Conservation (phyloP, 2,797 vertebrate species). For the Acanthurus leucopareius region DNA sequence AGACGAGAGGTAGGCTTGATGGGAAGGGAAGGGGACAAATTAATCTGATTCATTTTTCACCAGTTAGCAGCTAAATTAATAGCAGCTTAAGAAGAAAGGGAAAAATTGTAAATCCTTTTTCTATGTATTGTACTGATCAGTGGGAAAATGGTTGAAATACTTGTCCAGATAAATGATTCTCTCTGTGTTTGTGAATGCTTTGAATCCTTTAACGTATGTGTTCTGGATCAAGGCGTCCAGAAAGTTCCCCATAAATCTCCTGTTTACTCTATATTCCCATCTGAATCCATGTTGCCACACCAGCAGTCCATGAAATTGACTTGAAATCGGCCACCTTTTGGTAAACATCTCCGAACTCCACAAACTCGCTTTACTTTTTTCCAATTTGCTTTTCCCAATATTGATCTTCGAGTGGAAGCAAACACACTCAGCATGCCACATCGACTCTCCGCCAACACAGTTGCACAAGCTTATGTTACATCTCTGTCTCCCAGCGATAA, state of each 20-base stretch:
- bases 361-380: constrained; percentile 58
- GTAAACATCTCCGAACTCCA: constrained; percentile 49
- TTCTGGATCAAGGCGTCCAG: background rate
- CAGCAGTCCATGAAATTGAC: constrained; percentile 81
- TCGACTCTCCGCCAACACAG: constrained; percentile 48
- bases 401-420: constrained; percentile 59
- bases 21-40: background rate
- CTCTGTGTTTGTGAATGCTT: background rate
- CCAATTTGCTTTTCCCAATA: constrained; percentile 46
- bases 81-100: background rate
- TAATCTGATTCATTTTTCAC: background rate
- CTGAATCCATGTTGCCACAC: constrained; percentile 62
- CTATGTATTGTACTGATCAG: background rate
- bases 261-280: constrained; percentile 56
- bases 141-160: background rate
- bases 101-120: background rate
- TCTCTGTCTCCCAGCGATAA: constrained; percentile 48
- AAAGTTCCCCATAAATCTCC: constrained; percentile 47
- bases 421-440: constrained; percentile 35
- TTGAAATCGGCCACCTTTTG: constrained; percentile 41
- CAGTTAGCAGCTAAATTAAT: background rate
- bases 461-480: constrained; percentile 52
- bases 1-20: constrained; percentile 77
- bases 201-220: background rate
- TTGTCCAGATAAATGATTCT: background rate